A percentile compares a stretch with the other conserved stretches of the same genome.
These are phyloP conservation scores for Sclerodermus sp. DNA, from an alignment of 2,888 invertebrate genomes.

Conservation along the genomic window DNA sequence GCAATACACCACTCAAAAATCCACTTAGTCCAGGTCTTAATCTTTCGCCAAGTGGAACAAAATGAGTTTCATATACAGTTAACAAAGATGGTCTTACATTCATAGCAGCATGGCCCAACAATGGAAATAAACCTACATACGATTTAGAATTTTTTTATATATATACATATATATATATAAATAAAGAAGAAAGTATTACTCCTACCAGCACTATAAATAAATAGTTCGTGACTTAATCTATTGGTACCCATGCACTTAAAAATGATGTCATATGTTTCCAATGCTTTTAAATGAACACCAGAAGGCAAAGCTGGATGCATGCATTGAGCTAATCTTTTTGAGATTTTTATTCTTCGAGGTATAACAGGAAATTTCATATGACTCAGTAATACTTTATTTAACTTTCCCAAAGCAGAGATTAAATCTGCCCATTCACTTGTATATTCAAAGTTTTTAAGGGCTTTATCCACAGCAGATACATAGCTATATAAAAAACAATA, in stretches of 20 bases:
- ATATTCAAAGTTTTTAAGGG: slow-evolving; percentile 86
- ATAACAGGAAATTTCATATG: slow-evolving; percentile 84
- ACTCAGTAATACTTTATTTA: slow-evolving; percentile 82
- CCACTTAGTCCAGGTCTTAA: slow-evolving; percentile 82
- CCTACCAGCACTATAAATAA: slow-evolving; percentile 79
- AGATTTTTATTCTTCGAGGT: slow-evolving; percentile 83
- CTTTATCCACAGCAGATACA: slow-evolving; percentile 81
- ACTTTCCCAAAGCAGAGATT: slow-evolving; percentile 84
- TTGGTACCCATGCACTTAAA: slow-evolving; percentile 86
- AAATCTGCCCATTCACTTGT: slow-evolving; percentile 96
- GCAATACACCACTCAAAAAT: slow-evolving; percentile 82
- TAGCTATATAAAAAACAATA: slow-evolving; percentile 56
- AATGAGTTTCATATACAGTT: slow-evolving; percentile 83
- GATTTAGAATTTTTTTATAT: not conserved
- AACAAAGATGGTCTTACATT: slow-evolving; percentile 82
- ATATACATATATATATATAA: not conserved
- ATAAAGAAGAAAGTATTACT: too few relatives aligned
- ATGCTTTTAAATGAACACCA: slow-evolving; percentile 87
- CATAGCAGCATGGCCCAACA: slow-evolving; percentile 86
- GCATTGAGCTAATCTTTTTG: slow-evolving; percentile 89
- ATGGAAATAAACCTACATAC: slow-evolving; percentile 76
- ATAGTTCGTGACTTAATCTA: slow-evolving; percentile 77
- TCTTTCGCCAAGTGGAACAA: slow-evolving; percentile 77
- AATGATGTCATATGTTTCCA: slow-evolving; percentile 89
- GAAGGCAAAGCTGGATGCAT: slow-evolving; percentile 90